Evolutionary conservation across 2,888 invertebrate species (phyloP).

Genomic region (Thereva unica): DNA sequence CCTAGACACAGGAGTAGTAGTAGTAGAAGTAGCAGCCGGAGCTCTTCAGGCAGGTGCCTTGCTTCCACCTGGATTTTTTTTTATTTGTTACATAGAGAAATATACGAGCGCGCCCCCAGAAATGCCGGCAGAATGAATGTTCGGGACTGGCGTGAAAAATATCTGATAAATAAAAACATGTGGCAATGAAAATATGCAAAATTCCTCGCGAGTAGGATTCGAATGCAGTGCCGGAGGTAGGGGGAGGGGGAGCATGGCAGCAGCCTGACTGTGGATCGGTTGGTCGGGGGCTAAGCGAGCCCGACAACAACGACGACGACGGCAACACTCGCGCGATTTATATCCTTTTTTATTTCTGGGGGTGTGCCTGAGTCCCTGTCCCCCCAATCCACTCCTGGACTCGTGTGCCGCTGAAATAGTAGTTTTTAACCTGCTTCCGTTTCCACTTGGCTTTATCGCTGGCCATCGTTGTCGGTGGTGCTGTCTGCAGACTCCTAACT

Average conservation of each 20-base stretch:
- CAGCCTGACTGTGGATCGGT: neutral
- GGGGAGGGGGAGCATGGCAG: conserved; percentile 11
- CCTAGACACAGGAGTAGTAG: too few relatives aligned
- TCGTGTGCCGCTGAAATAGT: conserved; percentile 8
- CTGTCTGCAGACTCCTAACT: conserved; percentile 21
- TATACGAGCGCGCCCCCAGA: conserved; percentile 10
- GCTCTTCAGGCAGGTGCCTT: conserved; percentile 10
- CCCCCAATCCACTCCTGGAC: neutral
- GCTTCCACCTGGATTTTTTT: conserved; percentile 9
- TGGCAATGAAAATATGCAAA: conserved; percentile 20
- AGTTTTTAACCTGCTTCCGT: conserved; percentile 18
- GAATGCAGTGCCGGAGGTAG: too few relatives aligned
- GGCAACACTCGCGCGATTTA: conserved; percentile 16
- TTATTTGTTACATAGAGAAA: conserved; percentile 8
- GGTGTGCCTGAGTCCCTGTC: conserved; percentile 1
- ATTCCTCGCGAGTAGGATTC: too few relatives aligned
- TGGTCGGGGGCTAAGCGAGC: neutral
- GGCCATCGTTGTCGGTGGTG: neutral
- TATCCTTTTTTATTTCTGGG: conserved; percentile 13
- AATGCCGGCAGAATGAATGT: neutral
- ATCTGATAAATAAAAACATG: conserved; percentile 18
- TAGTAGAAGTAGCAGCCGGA: too few relatives aligned
- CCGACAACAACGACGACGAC: conserved; percentile 28
- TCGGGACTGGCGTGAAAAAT: conserved; percentile 3
- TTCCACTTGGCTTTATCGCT: conserved; percentile 16